A percentile compares a stretch with the other conserved stretches of the same genome.
phyloP scores from a whole-genome alignment of 2,888 invertebrate species.

The Scaptomyza parva region DNA sequence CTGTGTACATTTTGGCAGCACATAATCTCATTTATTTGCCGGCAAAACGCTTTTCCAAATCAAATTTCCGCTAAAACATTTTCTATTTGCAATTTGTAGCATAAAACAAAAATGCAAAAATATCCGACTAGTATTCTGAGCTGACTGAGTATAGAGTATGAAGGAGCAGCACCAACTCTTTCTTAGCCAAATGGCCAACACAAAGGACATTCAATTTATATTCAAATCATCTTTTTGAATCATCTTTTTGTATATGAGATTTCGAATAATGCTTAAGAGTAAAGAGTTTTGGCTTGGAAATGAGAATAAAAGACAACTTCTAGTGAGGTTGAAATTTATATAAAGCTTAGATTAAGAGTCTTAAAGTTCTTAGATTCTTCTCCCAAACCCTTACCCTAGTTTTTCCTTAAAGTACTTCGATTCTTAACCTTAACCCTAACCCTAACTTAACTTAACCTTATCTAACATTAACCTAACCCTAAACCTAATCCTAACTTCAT shows the following conservation, averaged over 20 bases:
- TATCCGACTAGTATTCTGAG: conserved; percentile 9
- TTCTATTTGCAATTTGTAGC: conserved; percentile 70
- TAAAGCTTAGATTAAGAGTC: too few relatives aligned
- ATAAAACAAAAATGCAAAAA: conserved; percentile 50
- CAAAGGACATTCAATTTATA: conserved; percentile 21
- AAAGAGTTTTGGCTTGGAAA: too few relatives aligned
- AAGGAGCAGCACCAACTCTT: conserved; percentile 8
- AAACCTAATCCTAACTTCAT: too few relatives aligned
- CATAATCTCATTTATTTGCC: conserved; percentile 83
- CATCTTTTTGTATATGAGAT: neutral
- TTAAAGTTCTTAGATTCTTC: too few relatives aligned
- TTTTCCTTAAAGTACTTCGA: too few relatives aligned
- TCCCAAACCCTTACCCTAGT: too few relatives aligned
- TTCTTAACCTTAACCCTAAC: too few relatives aligned
- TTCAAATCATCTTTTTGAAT: conserved; percentile 8
- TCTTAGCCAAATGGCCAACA: conserved; percentile 10
- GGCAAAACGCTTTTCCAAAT: conserved; percentile 83
- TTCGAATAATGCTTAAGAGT: neutral
- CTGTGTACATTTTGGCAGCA: conserved; percentile 76
- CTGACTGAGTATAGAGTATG: conserved; percentile 6
- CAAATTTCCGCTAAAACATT: conserved; percentile 82
- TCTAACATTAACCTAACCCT: too few relatives aligned
- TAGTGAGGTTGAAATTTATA: too few relatives aligned
- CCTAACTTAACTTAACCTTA: too few relatives aligned
- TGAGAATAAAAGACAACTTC: too few relatives aligned